Percentiles rank a stretch among this genome's conserved stretches.
Evolutionary conservation across 2,797 vertebrate genomes (phyloP).

Genomic region (Dryobates pubescens): DNA sequence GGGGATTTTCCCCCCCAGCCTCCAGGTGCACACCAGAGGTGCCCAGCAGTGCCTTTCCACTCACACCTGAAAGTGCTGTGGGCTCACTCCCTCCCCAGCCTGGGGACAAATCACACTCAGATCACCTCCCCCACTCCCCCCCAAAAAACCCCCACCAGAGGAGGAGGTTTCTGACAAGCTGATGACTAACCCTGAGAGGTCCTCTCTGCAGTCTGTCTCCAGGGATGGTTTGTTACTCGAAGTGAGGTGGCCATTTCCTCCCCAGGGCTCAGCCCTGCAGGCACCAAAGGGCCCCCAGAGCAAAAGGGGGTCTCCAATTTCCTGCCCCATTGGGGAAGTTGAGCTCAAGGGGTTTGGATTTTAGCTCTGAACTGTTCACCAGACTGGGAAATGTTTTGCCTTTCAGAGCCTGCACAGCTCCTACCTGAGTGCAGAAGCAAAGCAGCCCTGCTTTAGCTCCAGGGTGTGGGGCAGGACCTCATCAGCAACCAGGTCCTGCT

Average conservation of each 20-base stretch:
- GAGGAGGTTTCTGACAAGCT: too few relatives aligned
- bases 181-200: slow-evolving; percentile 15
- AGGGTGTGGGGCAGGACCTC: rapidly evolving
- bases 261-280: background rate
- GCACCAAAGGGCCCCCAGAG: background rate
- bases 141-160: background rate
- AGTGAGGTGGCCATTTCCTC: background rate
- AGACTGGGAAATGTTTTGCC: rapidly evolving
- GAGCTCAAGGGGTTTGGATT: background rate
- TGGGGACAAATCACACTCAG: background rate
- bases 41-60: background rate
- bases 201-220: background rate
- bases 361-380: background rate
- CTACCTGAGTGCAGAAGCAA: background rate
- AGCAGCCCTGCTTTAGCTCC: background rate
- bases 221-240: background rate
- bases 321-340: background rate
- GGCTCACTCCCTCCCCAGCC: slow-evolving; percentile 1
- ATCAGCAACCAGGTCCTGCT: background rate
- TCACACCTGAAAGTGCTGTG: slow-evolving; percentile 20
- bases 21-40: background rate
- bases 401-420: background rate
- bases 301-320: background rate
- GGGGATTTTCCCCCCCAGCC: slow-evolving; percentile 27
- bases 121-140: background rate